These are phyloP conservation scores for Agapostemon virescens DNA, from an alignment of 2,888 invertebrate species.

Conservation along the genomic window DNA sequence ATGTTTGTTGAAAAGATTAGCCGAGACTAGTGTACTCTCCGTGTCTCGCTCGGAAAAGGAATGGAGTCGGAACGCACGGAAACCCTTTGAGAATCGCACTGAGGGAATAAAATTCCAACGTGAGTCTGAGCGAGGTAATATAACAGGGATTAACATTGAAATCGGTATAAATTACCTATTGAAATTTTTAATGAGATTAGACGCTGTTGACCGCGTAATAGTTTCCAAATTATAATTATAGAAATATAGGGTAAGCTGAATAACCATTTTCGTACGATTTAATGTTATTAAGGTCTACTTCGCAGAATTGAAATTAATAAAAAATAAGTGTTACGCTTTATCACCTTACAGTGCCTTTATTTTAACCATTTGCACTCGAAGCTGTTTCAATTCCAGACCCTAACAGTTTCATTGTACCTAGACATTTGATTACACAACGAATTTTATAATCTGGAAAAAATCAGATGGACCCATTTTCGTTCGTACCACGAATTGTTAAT, in stretches of 20 bases:
- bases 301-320: background rate
- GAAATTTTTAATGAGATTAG: background rate
- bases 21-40: background rate
- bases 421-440: no score
- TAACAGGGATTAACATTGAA: background rate
- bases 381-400: no score
- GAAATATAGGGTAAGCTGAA: no score
- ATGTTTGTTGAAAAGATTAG: constrained; percentile 43
- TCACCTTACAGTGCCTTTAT: no score
- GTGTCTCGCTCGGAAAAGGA: background rate
- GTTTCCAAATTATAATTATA: background rate
- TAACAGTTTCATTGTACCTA: background rate
- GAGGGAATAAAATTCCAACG: background rate
- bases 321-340: no score
- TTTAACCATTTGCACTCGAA: no score
- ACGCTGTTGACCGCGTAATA: background rate
- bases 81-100: background rate
- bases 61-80: background rate
- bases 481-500: no score
- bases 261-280: no score
- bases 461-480: background rate
- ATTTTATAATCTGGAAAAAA: no score
- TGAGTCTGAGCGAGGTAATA: background rate
- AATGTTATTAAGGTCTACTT: background rate
- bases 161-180: background rate